Percentiles rank a stretch among this genome's conserved stretches.
phyloP scores from a whole-genome alignment of 2,888 invertebrate species.

The Zygothrica quintamaculata region DNA sequence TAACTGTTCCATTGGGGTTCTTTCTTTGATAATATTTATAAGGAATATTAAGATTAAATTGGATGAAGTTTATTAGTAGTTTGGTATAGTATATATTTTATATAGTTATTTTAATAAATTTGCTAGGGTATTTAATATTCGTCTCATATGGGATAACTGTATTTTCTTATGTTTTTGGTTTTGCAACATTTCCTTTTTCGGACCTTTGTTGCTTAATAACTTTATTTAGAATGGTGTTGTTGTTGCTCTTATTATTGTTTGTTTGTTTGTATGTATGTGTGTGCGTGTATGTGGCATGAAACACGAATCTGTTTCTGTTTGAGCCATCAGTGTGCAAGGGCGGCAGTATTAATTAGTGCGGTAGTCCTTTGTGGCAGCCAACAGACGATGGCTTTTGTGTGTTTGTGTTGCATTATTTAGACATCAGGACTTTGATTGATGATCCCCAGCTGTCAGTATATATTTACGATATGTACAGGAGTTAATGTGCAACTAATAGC shows the following conservation, averaged over 20 bases:
- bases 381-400: slow-evolving; percentile 33
- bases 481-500: slow-evolving; percentile 69
- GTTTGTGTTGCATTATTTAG: slow-evolving; percentile 68
- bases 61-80: too few species aligned
- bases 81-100: too few species aligned
- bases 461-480: slow-evolving; percentile 25
- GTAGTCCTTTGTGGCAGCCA: slow-evolving; percentile 73
- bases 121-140: background rate
- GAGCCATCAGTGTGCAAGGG: slow-evolving; percentile 50
- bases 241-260: slow-evolving; percentile 5
- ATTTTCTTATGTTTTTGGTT: slow-evolving; percentile 44
- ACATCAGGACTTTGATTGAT: slow-evolving; percentile 77
- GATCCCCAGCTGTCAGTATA: slow-evolving; percentile 23
- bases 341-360: slow-evolving; percentile 76
- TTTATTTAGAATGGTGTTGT: slow-evolving; percentile 67
- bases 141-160: background rate
- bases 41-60: too few species aligned
- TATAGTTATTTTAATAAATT: too few species aligned
- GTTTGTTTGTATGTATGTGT: slow-evolving; percentile 30
- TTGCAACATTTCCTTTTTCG: slow-evolving; percentile 68
- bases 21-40: too few species aligned
- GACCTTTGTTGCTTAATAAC: slow-evolving; percentile 64
- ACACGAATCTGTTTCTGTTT: slow-evolving; percentile 40
- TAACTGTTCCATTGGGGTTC: too few species aligned
- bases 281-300: slow-evolving; percentile 33